Conservation (phyloP, 1,140 invertebrate genomes). For the Elysia chlorotica region DNA sequence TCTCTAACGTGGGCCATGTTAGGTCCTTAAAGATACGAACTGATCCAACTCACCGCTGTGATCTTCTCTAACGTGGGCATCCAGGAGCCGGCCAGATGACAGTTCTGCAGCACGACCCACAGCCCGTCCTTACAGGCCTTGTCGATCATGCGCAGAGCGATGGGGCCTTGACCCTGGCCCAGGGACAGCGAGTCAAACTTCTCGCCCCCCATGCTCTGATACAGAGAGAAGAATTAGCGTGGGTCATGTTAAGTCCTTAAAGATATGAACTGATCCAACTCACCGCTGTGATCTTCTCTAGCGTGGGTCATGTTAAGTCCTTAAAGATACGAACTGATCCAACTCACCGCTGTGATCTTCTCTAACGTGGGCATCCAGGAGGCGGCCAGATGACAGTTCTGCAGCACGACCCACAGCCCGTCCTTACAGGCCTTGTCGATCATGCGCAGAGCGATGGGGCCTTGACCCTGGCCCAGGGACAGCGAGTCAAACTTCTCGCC, state of each 20-base stretch:
- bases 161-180: slow-evolving; percentile 57
- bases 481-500: slow-evolving; percentile 25
- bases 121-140: slow-evolving; percentile 58
- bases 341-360: slow-evolving; percentile 62
- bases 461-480: slow-evolving; percentile 47
- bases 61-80: slow-evolving; percentile 63
- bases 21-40: no score
- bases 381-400: slow-evolving; percentile 63
- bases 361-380: slow-evolving; percentile 63
- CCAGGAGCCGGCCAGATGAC: slow-evolving; percentile 63
- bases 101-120: slow-evolving; percentile 64
- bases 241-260: no score
- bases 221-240: background rate
- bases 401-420: slow-evolving; percentile 62
- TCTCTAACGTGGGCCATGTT: no score
- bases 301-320: no score
- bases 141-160: slow-evolving; percentile 62
- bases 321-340: no score
- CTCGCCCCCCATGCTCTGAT: slow-evolving; percentile 21
- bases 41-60: slow-evolving; percentile 61
- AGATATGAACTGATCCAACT: no score
- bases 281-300: no score
- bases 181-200: slow-evolving; percentile 29
- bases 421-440: slow-evolving; percentile 59
- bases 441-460: slow-evolving; percentile 62